Evolutionary conservation across 2,113 vertebrate species (phyloP).

Genomic region (Lampris incognitus): DNA sequence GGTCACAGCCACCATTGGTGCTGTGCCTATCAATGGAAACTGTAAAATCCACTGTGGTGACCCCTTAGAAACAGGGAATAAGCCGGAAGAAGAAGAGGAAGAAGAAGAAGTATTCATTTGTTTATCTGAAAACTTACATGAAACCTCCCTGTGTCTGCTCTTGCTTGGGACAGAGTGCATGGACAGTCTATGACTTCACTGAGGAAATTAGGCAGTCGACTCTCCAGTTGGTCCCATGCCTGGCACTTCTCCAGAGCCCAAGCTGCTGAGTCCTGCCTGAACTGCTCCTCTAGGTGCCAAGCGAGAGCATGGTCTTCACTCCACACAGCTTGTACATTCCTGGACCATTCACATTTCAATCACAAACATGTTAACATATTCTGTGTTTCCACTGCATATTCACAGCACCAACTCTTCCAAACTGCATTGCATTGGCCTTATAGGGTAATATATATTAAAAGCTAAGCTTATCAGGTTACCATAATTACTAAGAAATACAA

Average conservation of each 20-base stretch:
- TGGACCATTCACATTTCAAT: slow-evolving; percentile 49
- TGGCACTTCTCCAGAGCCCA: slow-evolving; percentile 91
- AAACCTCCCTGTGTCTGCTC: slow-evolving; percentile 93
- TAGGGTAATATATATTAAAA: too few relatives aligned
- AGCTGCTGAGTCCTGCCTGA: slow-evolving; percentile 80
- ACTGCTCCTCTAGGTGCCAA: slow-evolving; percentile 90
- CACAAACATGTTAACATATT: neutral
- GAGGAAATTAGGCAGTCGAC: slow-evolving; percentile 85
- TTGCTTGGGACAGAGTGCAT: slow-evolving; percentile 93
- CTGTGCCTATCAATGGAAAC: too few relatives aligned
- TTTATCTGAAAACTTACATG: slow-evolving; percentile 83
- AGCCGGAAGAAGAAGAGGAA: too few relatives aligned
- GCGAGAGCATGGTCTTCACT: slow-evolving; percentile 90
- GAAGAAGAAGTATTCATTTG: neutral
- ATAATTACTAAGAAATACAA: too few relatives aligned
- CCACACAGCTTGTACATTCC: slow-evolving; percentile 88
- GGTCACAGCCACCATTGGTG: too few relatives aligned
- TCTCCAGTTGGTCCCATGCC: slow-evolving; percentile 87
- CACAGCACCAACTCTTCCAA: neutral
- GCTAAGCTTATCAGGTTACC: too few relatives aligned
- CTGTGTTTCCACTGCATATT: neutral
- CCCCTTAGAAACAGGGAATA: too few relatives aligned
- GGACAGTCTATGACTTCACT: slow-evolving; percentile 90
- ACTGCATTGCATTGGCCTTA: too few relatives aligned
- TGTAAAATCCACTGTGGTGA: too few relatives aligned